Percentiles rank a stretch among this genome's conserved stretches.
Evolutionary conservation across 1,140 invertebrate species (phyloP).

Genomic region (Listronotus bonariensis): DNA sequence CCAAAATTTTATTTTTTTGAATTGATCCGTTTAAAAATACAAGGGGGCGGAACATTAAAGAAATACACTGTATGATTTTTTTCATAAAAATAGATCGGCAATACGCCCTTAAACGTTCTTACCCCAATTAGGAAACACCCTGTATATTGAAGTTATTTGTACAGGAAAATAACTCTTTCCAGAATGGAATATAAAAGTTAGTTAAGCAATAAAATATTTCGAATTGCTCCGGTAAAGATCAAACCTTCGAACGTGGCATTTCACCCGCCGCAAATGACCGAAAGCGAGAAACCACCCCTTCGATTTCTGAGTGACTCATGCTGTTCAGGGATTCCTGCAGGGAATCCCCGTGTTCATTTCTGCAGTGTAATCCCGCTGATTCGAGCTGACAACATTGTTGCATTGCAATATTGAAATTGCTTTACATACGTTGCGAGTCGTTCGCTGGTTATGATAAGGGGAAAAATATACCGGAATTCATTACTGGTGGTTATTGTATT

Average conservation of each 20-base stretch:
- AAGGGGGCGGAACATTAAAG: too few relatives aligned
- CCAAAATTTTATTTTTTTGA: too few relatives aligned
- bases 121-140: too few relatives aligned
- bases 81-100: too few relatives aligned
- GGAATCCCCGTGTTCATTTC: conserved; percentile 9
- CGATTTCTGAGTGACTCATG: conserved; percentile 34
- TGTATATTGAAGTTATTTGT: too few relatives aligned
- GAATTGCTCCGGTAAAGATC: background rate
- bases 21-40: too few relatives aligned
- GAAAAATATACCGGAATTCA: too few relatives aligned
- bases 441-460: background rate
- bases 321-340: conserved; percentile 31
- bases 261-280: conserved; percentile 15
- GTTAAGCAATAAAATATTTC: background rate
- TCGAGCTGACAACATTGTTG: conserved; percentile 10
- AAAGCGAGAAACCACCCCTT: conserved; percentile 35
- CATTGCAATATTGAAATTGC: conserved; percentile 24
- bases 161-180: too few relatives aligned
- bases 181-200: background rate
- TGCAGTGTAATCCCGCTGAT: conserved; percentile 18
- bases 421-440: conserved; percentile 6
- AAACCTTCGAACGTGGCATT: background rate
- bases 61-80: too few relatives aligned
- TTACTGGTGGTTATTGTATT: too few relatives aligned
- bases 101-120: too few relatives aligned